phyloP scores from a whole-genome alignment of 2,888 invertebrate genomes.

The Scaptodrosophila latifasciaeformis region DNA sequence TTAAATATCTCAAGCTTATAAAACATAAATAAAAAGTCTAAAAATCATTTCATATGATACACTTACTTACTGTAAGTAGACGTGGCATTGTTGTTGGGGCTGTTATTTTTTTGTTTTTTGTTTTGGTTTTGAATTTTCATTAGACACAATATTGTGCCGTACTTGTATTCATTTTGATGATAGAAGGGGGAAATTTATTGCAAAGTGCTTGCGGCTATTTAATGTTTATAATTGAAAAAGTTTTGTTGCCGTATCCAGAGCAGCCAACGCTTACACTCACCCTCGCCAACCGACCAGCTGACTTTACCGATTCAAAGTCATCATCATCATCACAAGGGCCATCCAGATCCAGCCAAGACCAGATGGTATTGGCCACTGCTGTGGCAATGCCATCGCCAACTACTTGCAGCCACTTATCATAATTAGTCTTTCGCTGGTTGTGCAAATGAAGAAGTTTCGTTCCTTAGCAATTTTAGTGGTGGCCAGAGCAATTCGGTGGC shows the following conservation, averaged over 20 bases:
- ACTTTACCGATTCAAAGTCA: neutral
- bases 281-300: neutral
- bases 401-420: constrained; percentile 58
- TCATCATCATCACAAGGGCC: constrained; percentile 15
- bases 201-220: constrained; percentile 57
- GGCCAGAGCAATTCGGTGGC: constrained; percentile 8
- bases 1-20: too few species aligned
- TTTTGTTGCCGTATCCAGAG: constrained; percentile 42
- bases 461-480: constrained; percentile 30
- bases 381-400: constrained; percentile 41
- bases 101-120: too few species aligned
- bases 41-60: too few species aligned
- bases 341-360: constrained; percentile 1
- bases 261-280: neutral
- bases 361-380: constrained; percentile 6
- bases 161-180: constrained; percentile 33
- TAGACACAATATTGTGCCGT: constrained; percentile 43
- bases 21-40: too few species aligned
- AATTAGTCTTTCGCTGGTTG: constrained; percentile 42
- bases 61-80: too few species aligned
- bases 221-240: constrained; percentile 59
- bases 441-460: constrained; percentile 48
- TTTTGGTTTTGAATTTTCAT: too few species aligned
- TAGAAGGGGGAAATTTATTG: constrained; percentile 48
- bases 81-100: too few species aligned